Percentiles rank a stretch among this genome's conserved stretches.
phyloP scores from a whole-genome alignment of 2,888 invertebrate species.

The Elysia crispata region DNA sequence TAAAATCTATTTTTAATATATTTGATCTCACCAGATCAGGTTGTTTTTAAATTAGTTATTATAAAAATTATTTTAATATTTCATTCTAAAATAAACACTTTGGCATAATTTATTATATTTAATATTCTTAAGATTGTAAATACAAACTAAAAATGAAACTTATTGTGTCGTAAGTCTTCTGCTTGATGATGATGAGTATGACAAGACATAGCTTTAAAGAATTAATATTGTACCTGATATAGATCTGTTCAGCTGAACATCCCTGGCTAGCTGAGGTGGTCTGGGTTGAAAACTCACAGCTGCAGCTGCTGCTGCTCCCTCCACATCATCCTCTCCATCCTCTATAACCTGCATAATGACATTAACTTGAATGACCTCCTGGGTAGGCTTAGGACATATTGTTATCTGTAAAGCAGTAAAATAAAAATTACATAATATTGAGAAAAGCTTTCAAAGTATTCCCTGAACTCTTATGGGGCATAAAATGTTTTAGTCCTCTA shows the following conservation, averaged over 20 bases:
- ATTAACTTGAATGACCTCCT: slow-evolving; percentile 27
- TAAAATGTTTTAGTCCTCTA: neutral
- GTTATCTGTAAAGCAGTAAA: slow-evolving; percentile 28
- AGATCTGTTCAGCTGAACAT: slow-evolving; percentile 51
- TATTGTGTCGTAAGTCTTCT: neutral
- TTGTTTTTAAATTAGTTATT: no score
- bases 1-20: no score
- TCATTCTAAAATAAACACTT: no score
- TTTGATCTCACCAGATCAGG: no score
- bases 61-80: no score
- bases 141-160: no score
- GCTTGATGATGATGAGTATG: neutral
- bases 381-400: slow-evolving; percentile 24
- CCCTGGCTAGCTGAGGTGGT: slow-evolving; percentile 31
- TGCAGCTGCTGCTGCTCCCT: slow-evolving; percentile 25
- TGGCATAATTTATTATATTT: no score
- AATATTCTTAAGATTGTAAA: no score
- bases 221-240: slow-evolving; percentile 53
- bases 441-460: neutral
- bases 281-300: no score
- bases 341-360: neutral
- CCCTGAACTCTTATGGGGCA: neutral
- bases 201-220: neutral
- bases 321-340: neutral
- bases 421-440: neutral